These are phyloP conservation scores for Drosophila mimica DNA, from an alignment of 2,888 invertebrate species.

Conservation along the genomic window DNA sequence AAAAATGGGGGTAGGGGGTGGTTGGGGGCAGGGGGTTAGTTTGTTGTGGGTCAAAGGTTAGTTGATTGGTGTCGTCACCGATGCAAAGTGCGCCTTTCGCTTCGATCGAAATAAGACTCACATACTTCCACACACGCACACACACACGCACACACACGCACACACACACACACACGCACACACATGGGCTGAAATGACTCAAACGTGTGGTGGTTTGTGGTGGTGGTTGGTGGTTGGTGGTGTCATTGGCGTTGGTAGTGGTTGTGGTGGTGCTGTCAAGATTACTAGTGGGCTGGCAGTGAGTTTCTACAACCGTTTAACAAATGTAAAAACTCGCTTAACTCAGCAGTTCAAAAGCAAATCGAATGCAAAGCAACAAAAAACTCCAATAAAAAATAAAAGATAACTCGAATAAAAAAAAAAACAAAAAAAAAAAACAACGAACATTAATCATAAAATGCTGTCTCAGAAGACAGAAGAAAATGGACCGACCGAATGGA, in stretches of 20 bases:
- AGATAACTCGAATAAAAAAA: background rate
- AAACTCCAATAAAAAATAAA: conserved; percentile 11
- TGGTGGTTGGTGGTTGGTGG: conserved; percentile 6
- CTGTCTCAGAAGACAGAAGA: background rate
- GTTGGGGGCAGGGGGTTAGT: background rate
- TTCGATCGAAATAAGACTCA: conserved; percentile 6
- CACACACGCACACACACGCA: conserved; percentile 8
- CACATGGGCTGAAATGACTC: conserved; percentile 17
- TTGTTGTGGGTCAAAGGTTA: conserved; percentile 9
- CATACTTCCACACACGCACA: conserved; percentile 4
- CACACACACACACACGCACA: conserved; percentile 22
- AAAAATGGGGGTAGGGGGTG: background rate
- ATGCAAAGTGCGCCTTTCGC: conserved; percentile 37
- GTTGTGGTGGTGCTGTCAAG: conserved; percentile 26
- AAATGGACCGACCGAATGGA: conserved; percentile 12
- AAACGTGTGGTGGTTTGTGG: conserved; percentile 36
- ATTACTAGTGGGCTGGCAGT: conserved; percentile 44
- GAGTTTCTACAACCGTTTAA: conserved; percentile 43
- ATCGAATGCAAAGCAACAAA: conserved; percentile 43
- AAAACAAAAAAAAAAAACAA: background rate
- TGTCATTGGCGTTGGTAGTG: conserved; percentile 12
- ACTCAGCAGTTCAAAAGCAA: conserved; percentile 48
- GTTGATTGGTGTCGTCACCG: conserved; percentile 17
- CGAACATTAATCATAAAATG: background rate
- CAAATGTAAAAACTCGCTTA: conserved; percentile 36